Evolutionary conservation across 2,113 vertebrate genomes (phyloP), one percentile per base, ranked within the genome.

Genomic region (Dipodomys stephensi): DNA sequence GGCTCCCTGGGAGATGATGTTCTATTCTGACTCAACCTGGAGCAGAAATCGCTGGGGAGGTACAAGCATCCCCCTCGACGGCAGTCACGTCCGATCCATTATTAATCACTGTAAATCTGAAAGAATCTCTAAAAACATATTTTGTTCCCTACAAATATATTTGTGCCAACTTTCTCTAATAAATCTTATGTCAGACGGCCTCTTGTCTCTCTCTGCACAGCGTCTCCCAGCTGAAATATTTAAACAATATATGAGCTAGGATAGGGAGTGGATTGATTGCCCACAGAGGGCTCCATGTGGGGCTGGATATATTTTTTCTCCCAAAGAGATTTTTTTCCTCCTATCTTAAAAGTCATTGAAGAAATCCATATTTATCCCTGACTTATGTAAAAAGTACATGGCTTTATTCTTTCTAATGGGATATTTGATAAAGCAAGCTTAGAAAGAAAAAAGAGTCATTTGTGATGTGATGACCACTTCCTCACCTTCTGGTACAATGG

Each of bases 71-170:
- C 60, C 60, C 86, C 96, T 93, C 88, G 95, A 94, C 39, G 88
- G 92, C 95, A 79, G 92, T 95, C 60, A 83, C 65, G 44, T 86
- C 97, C 88, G 92, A 96, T 96, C 91, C 96, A 28, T 96, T 96
- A 98, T 97, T 98, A 97, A 98, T 98, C 98, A 93, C 87, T 22
- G 90, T 97, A 98, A 97, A 98, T 98, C 98, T 97, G 96, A 81
- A 96, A 95, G 98, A 96, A 98, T 98, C 98, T 97, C 97, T 96
- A 90, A 97, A 97, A 97, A 97, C 97, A 96, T 94, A 97, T 97
- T 97, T 97, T 1, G 3, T 92, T 97, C 91, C 84, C 96, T 95
- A 87, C 96, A 97, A 98, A 97, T 74, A 94, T 71, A n/a, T 94
- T 49, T 80, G 95, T 95, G 96, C 96, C 97, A 96, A 96, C 94